A percentile compares a stretch with the other conserved stretches of the same genome.
These are phyloP conservation scores for Stictocephala bisonia DNA, from an alignment of 2,888 invertebrate species.

Conservation along the genomic window DNA sequence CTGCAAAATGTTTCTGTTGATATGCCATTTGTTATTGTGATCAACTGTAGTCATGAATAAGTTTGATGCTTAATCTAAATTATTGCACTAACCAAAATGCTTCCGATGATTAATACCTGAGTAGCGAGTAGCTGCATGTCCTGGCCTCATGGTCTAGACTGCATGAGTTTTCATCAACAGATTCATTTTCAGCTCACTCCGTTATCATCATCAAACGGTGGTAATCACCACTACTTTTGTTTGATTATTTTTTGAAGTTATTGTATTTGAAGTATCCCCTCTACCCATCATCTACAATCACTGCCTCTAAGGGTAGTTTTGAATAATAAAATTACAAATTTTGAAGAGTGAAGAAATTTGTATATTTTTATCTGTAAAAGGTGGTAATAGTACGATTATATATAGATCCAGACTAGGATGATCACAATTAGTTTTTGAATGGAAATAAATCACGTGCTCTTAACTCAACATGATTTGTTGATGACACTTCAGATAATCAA, in stretches of 20 bases:
- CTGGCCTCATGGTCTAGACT: constrained; percentile 27
- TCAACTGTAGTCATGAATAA: background rate
- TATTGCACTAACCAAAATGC: constrained; percentile 20
- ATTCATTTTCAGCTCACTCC: constrained; percentile 24
- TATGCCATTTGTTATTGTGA: constrained; percentile 2
- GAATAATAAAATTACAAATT: background rate
- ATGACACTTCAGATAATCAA: too few species aligned
- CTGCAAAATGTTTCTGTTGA: constrained; percentile 46
- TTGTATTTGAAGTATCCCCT: too few species aligned
- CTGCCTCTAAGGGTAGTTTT: background rate
- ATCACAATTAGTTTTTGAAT: too few species aligned
- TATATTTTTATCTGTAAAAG: too few species aligned
- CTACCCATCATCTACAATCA: background rate
- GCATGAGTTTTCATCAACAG: constrained; percentile 33
- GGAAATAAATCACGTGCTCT: too few species aligned
- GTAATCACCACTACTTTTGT: too few species aligned
- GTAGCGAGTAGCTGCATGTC: constrained; percentile 29
- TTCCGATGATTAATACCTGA: background rate
- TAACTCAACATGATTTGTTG: constrained; percentile 31
- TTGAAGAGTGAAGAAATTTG: too few species aligned
- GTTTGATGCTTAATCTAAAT: constrained; percentile 15
- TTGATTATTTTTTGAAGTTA: too few species aligned
- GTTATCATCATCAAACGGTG: too few species aligned
- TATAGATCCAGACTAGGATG: too few species aligned
- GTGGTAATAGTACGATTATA: too few species aligned